phyloP scores from a whole-genome alignment of 2,888 invertebrate species.

The Nesidiocoris tenuis region DNA sequence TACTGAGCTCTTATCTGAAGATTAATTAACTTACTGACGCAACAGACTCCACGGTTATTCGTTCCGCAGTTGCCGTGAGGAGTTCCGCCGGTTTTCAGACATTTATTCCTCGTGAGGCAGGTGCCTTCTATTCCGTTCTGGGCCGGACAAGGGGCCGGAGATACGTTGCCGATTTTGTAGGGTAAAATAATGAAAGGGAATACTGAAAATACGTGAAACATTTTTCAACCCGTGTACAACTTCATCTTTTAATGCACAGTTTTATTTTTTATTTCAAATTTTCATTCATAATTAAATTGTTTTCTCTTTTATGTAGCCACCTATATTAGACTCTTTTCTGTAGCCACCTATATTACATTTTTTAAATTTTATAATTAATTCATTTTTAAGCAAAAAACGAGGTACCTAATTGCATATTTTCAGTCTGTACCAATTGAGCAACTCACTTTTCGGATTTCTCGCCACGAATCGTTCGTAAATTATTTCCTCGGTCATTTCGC shows the following conservation, averaged over 20 bases:
- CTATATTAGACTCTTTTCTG: too few relatives aligned
- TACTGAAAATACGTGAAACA: too few relatives aligned
- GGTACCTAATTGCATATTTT: neutral
- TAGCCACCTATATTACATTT: neutral
- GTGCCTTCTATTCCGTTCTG: constrained; percentile 60
- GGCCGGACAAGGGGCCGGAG: constrained; percentile 8
- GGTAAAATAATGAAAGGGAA: constrained; percentile 24
- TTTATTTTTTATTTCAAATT: too few relatives aligned
- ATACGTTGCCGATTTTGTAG: constrained; percentile 9
- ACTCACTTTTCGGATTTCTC: constrained; percentile 19
- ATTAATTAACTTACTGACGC: constrained; percentile 67
- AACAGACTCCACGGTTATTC: constrained; percentile 74
- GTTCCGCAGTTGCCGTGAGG: constrained; percentile 71
- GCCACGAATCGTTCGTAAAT: constrained; percentile 7
- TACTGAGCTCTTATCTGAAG: too few relatives aligned
- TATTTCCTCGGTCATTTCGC: neutral
- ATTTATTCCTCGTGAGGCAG: constrained; percentile 75
- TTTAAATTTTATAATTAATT: too few relatives aligned
- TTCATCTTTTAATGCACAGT: too few relatives aligned
- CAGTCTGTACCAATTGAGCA: too few relatives aligned
- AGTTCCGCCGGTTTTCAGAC: constrained; percentile 68
- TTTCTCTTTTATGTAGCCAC: too few relatives aligned
- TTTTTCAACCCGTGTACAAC: too few relatives aligned
- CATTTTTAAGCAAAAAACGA: neutral
- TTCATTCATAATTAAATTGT: too few relatives aligned